Base-by-base conservation (phyloP, 2,888 invertebrate species). In the Zele albiditarsus region DNA sequence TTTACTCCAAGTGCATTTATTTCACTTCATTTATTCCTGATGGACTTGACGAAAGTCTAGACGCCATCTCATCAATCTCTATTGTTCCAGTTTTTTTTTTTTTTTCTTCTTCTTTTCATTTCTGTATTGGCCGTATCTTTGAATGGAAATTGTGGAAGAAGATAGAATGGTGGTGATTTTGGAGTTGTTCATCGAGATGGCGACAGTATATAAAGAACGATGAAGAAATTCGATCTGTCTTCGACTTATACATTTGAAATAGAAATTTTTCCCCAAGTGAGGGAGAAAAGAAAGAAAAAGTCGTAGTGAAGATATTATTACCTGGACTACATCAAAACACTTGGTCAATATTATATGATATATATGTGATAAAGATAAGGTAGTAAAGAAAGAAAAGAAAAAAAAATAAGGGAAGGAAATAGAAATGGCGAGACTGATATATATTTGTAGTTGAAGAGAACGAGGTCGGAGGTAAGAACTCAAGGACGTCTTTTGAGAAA, bases 401-500 rank as follows among this genome's bases (percentile, higher is more conserved):
- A 68, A 67, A 66, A 14, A 42, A 69, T 23, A 72, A 63, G 66
- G 72, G 49, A 53, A 62, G 33, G 71, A 49, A 73, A 53, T 53
- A 20, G 28, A 28, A 27, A 27, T n/a, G 57, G 49, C 3, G 46
- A 25, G 33, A 71, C 25, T 3, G 46, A 38, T 38, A 38, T 38
- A 12, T 42, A 8, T 20, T 20, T 62, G 5, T 42, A 8, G 31
- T 20, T 62, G 20, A 23, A 38, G 25, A 46, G n/a, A 38, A 25
- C 31, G 28, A 58, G 23, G 38, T 25, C 23, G 27, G 27, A 58
- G 27, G 31, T 23, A 53, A 70, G 74, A 73, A 73, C 62, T 71
- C 60, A 42, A 72, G 53, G 68, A 77, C 42, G 76, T 76, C 74
- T 73, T 77, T 71, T 68, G 76, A 49, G 49, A 72, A 53, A 74